Percentiles rank a stretch among this genome's conserved stretches.
Evolutionary conservation across 2,113 vertebrate genomes (phyloP).

Genomic region (Falco punctatus): DNA sequence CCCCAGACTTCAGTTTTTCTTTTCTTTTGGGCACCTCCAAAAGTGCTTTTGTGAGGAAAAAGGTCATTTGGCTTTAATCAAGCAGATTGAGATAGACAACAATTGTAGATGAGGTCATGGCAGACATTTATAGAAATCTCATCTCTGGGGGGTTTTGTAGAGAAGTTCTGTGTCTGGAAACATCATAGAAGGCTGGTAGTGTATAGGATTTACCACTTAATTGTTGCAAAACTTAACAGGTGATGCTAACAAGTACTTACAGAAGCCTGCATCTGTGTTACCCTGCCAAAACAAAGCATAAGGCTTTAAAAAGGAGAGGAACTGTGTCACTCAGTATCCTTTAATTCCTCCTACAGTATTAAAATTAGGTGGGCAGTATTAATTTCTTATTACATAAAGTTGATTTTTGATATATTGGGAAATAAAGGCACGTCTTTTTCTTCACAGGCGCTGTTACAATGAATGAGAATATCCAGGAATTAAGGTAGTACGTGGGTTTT

Average conservation of each 20-base stretch:
- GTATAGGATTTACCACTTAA: not conserved
- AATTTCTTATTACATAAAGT: not conserved
- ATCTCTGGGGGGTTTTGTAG: not conserved
- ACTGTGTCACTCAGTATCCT: rapidly evolving
- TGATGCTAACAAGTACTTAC: rapidly evolving
- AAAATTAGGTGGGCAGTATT: not conserved
- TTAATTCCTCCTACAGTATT: not conserved
- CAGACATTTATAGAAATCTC: not conserved
- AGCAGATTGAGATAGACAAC: not conserved
- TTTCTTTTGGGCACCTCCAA: not conserved
- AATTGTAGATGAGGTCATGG: not conserved
- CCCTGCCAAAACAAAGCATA: not conserved
- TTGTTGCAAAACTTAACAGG: not conserved
- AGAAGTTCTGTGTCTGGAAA: not conserved
- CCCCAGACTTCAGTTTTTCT: not conserved
- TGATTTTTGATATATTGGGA: not conserved
- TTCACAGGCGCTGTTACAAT: not conserved
- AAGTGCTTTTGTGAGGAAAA: not conserved
- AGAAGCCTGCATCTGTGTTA: not conserved
- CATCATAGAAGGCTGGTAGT: not conserved
- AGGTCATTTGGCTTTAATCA: not conserved
- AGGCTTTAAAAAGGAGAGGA: not conserved
- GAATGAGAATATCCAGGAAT: not conserved
- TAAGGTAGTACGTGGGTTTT: not conserved
- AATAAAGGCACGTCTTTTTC: not conserved